phyloP scores from a whole-genome alignment of 2,888 invertebrate species.

The Drosophila fulvimacula region DNA sequence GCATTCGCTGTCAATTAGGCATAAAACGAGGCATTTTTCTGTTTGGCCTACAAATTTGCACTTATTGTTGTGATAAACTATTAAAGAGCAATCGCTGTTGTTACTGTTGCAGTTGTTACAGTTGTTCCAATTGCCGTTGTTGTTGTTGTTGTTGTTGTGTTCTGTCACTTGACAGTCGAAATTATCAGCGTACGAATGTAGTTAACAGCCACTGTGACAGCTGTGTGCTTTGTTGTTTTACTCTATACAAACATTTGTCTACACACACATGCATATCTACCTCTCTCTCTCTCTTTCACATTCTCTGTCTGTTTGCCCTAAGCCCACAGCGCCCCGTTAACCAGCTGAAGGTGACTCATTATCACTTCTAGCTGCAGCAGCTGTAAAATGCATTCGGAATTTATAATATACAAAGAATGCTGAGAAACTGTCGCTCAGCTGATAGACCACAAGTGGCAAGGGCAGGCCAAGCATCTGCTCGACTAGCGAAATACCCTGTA shows the following conservation, averaged over 20 bases:
- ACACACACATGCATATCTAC: not conserved
- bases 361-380: constrained; percentile 23
- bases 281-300: not conserved
- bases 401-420: constrained; percentile 30
- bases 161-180: constrained; percentile 59
- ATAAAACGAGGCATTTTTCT: constrained; percentile 37
- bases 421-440: constrained; percentile 39
- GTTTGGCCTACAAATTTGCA: constrained; percentile 57
- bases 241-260: constrained; percentile 1
- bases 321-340: constrained; percentile 30
- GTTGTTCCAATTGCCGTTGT: constrained; percentile 12
- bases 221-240: constrained; percentile 38
- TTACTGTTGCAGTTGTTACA: constrained; percentile 2
- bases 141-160: constrained; percentile 19
- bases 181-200: constrained; percentile 56
- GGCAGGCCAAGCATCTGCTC: not conserved
- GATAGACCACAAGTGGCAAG: constrained; percentile 25
- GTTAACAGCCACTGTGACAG: constrained; percentile 53
- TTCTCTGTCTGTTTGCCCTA: constrained; percentile 27
- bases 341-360: constrained; percentile 60
- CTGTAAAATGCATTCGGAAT: constrained; percentile 49
- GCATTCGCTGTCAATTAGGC: constrained; percentile 42
- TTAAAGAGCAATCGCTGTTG: constrained; percentile 24
- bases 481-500: constrained; percentile 17
- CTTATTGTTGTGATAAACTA: constrained; percentile 45